A percentile compares a stretch with the other conserved stretches of the same genome.
Conservation (phyloP, 1,140 invertebrate genomes). For the Leptoteleia sp. region DNA sequence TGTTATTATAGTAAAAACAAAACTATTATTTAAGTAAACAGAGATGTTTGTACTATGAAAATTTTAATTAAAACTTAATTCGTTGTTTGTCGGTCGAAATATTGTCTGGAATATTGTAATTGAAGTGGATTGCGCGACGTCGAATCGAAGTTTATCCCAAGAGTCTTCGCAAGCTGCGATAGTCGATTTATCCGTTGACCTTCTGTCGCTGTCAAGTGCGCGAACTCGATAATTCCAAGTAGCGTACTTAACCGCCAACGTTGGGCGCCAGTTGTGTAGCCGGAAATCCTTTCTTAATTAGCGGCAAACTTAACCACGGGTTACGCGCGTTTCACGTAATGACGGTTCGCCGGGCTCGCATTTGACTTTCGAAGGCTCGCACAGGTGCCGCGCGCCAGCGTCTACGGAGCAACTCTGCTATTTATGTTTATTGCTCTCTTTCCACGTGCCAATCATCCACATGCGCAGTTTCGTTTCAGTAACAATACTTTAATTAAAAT, state of each 20-base stretch:
- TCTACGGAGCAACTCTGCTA: constrained; percentile 16
- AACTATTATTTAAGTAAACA: too few relatives aligned
- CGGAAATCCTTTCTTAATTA: constrained; percentile 76
- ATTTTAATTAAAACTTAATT: too few relatives aligned
- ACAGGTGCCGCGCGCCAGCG: constrained; percentile 48
- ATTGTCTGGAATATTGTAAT: too few relatives aligned
- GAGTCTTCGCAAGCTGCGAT: constrained; percentile 22
- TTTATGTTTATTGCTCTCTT: constrained; percentile 49
- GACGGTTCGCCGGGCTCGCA: constrained; percentile 60
- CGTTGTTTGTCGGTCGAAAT: background rate
- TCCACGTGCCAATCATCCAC: constrained; percentile 56
- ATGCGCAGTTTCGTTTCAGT: constrained; percentile 26
- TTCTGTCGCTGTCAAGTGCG: constrained; percentile 69
- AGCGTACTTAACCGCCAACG: constrained; percentile 62
- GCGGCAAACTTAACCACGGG: constrained; percentile 70
- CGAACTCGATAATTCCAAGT: constrained; percentile 71
- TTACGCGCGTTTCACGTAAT: constrained; percentile 65
- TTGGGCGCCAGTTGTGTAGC: constrained; percentile 70
- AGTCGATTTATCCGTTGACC: constrained; percentile 67
- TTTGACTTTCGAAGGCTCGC: constrained; percentile 44
- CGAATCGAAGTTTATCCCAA: constrained; percentile 23
- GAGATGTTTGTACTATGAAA: too few relatives aligned
- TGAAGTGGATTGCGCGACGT: constrained; percentile 1
- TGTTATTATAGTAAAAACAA: too few relatives aligned
- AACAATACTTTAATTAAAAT: constrained; percentile 46